These are phyloP conservation scores for Iphiclides podalirius DNA, from an alignment of 2,888 invertebrate species.

Conservation along the genomic window DNA sequence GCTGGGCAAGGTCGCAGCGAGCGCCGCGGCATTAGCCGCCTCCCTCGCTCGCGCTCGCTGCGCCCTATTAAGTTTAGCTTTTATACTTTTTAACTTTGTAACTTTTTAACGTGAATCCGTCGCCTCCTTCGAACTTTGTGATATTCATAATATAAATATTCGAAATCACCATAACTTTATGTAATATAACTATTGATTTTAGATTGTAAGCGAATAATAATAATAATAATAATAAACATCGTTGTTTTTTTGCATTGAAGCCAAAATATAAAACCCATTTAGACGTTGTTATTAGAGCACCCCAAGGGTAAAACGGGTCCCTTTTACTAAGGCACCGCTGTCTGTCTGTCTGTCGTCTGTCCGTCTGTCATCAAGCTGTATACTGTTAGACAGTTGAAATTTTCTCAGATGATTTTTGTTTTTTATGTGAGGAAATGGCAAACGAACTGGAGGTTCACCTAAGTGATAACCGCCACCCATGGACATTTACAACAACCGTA, in stretches of 20 bases:
- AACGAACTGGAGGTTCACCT: too few relatives aligned
- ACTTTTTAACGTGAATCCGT: constrained; percentile 67
- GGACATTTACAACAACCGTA: too few relatives aligned
- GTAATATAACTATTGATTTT: constrained; percentile 68
- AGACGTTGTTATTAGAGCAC: too few relatives aligned
- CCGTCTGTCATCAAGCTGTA: too few relatives aligned
- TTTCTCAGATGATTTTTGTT: too few relatives aligned
- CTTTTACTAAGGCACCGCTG: too few relatives aligned
- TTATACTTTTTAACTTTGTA: constrained; percentile 50
- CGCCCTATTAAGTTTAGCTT: constrained; percentile 58
- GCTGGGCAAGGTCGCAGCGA: constrained; percentile 67
- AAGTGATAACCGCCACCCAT: too few relatives aligned
- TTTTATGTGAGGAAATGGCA: too few relatives aligned
- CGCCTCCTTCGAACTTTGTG: constrained; percentile 77
- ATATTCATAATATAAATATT: constrained; percentile 74
- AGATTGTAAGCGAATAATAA: constrained; percentile 46
- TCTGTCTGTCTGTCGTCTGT: too few relatives aligned
- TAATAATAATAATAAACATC: constrained; percentile 50
- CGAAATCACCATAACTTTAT: constrained; percentile 72
- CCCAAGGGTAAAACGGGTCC: too few relatives aligned
- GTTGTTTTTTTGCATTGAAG: constrained; percentile 28
- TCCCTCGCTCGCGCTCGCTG: constrained; percentile 66
- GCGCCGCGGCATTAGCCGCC: constrained; percentile 48
- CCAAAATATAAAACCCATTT: too few relatives aligned
- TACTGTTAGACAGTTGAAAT: too few relatives aligned